Base-by-base conservation (phyloP, 2,888 invertebrate species). In the Steinernema scapterisci region DNA sequence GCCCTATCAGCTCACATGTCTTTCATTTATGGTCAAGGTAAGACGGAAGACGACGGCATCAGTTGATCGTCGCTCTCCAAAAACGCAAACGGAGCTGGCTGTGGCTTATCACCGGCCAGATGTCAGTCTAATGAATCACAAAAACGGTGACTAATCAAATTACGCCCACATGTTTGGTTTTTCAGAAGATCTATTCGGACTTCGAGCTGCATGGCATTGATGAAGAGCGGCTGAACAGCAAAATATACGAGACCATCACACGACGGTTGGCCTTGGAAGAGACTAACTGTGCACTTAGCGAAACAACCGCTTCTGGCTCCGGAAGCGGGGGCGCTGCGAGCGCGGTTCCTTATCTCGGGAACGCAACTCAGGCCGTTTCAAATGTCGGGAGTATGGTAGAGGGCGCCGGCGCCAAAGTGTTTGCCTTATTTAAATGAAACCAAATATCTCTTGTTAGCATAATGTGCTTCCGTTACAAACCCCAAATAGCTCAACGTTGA, bases 161-260 rank as follows among this genome's bases (percentile, higher is more conserved):
- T n/a, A 63, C 63, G 38, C 63, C 63, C 63, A 63, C 63, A 6
- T 38, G 38, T 38, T 38, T 38, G 63, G 16, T 25, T 31, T 85
- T 88, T 25, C 90, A 97, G 94, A 99, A 99, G 93, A 92, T 97
- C 89, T 97, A 96, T 91, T 94, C 95, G 70, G 97, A 99, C 90
- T 99, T 97, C 90, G 97, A 97, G 90, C 92, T 99, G 77, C 97
- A 99, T 91, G 97, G 97, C 81, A 96, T 99, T 56, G 94, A 95
- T 89, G 97, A 97, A 88, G 96, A 97, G 88, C 94, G 95, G 89
- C 90, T 99, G 76, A 95, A 96, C 90, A 95, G 94, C 78, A 96
- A 96, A 90, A 92, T 92, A 83, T 97, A 97, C 72, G 79, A 86
- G 74, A 83, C 85, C 27, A 93, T 97, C 84, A 92, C 93, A 75